Evolutionary conservation across 2,888 invertebrate genomes (phyloP).

Genomic region (Barypeithes pellucidus): DNA sequence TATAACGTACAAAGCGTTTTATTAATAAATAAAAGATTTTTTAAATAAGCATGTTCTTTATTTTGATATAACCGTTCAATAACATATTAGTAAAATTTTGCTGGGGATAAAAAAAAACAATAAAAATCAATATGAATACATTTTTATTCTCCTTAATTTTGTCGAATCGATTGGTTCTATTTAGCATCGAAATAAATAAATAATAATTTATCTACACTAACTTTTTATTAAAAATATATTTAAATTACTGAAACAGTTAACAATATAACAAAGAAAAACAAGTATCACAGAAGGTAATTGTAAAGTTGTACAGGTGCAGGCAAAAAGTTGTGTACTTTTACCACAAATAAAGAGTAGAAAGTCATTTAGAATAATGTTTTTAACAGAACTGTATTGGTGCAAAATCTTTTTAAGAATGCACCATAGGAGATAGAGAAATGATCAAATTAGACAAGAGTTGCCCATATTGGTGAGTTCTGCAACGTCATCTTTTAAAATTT

Average conservation of each 20-base stretch:
- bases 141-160: slow-evolving; percentile 4
- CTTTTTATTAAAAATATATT: not conserved
- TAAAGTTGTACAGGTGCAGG: not conserved
- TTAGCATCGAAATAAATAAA: not conserved
- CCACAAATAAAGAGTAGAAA: not conserved
- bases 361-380: too few relatives aligned
- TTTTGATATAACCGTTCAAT: not conserved
- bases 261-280: not conserved
- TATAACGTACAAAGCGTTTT: slow-evolving; percentile 23
- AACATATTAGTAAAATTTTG: not conserved
- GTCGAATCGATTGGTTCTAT: slow-evolving; percentile 16
- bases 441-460: too few relatives aligned
- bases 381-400: too few relatives aligned
- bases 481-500: too few relatives aligned
- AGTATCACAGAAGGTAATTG: slow-evolving; percentile 13
- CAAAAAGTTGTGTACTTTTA: not conserved
- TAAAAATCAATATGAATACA: not conserved
- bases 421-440: too few relatives aligned
- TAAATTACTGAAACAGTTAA: not conserved
- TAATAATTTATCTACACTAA: not conserved
- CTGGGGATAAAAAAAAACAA: not conserved
- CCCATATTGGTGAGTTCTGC: too few relatives aligned
- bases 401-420: too few relatives aligned
- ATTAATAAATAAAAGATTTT: slow-evolving; percentile 14
- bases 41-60: too few relatives aligned